Percentiles rank a stretch among this genome's conserved stretches.
Evolutionary conservation across 2,113 vertebrate genomes (phyloP).

Genomic region (Sturnira hondurensis): DNA sequence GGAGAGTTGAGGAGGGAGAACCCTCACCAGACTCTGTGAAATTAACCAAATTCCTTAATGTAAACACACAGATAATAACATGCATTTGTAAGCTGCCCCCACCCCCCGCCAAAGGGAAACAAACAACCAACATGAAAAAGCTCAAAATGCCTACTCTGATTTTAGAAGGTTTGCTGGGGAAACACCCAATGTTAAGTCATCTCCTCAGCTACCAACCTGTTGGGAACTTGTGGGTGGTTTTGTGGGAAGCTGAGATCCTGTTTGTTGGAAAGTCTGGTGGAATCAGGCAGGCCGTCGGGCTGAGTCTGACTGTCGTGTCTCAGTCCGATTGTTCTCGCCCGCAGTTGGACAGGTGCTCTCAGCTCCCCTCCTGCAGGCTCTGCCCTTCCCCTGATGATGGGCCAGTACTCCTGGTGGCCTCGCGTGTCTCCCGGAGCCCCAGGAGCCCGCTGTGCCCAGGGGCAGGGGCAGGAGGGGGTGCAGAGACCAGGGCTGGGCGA

Average conservation of each 20-base stretch:
- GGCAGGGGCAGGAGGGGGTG: neutral
- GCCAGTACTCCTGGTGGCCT: conserved; percentile 22
- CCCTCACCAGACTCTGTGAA: conserved; percentile 29
- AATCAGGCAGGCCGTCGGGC: conserved; percentile 30
- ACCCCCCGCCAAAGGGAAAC: conserved; percentile 66
- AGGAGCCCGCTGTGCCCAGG: neutral
- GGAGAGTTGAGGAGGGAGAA: conserved; percentile 54
- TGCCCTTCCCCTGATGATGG: conserved; percentile 52
- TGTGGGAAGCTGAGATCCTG: conserved; percentile 54
- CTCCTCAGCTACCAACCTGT: conserved; percentile 67
- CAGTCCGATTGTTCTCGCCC: conserved; percentile 40
- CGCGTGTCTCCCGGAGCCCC: neutral
- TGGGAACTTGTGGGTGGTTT: conserved; percentile 36
- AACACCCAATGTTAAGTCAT: conserved; percentile 58
- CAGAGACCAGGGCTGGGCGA: conserved; percentile 48
- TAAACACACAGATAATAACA: neutral
- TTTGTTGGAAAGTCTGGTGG: neutral
- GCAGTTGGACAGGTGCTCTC: conserved; percentile 49
- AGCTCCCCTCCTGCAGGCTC: conserved; percentile 46
- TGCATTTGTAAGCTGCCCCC: conserved; percentile 34
- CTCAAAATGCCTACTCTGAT: conserved; percentile 54
- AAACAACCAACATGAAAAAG: conserved; percentile 30
- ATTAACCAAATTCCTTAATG: conserved; percentile 15
- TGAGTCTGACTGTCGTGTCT: conserved; percentile 29
- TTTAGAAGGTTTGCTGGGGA: conserved; percentile 38